Percentiles rank a stretch among this genome's conserved stretches.
Conservation (phyloP, 2,797 vertebrate species). For the Gymnopithys bicolor region DNA sequence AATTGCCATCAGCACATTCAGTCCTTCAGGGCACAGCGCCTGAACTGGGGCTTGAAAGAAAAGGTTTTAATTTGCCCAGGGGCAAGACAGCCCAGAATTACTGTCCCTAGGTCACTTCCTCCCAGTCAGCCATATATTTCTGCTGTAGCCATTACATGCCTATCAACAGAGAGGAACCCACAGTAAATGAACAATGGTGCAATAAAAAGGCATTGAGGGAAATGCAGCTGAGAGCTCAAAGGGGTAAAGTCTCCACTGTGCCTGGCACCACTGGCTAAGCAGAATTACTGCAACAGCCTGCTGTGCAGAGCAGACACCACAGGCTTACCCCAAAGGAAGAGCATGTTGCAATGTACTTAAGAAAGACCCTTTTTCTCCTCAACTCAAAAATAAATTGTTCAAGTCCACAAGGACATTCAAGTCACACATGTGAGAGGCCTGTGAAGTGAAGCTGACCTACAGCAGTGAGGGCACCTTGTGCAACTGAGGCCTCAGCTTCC, state of each 20-base stretch:
- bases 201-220: conserved; percentile 55
- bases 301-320: neutral
- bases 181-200: conserved; percentile 6
- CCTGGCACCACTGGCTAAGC: conserved; percentile 33
- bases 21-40: neutral
- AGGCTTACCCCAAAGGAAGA: neutral
- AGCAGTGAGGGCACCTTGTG: neutral
- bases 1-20: neutral
- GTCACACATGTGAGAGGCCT: neutral
- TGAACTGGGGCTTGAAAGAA: neutral
- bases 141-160: conserved; percentile 10
- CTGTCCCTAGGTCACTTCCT: neutral
- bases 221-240: conserved; percentile 32
- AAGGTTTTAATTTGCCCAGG: neutral
- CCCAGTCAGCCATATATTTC: neutral
- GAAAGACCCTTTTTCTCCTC: neutral
- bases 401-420: neutral
- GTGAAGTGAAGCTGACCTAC: neutral
- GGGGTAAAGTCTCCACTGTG: conserved; percentile 49
- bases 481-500: neutral
- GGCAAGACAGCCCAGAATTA: neutral
- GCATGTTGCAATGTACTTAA: neutral
- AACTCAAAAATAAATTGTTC: neutral
- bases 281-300: neutral
- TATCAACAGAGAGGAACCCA: neutral